Evolutionary conservation across 2,113 vertebrate species (phyloP).

Genomic region (Salvelinus namaycush): DNA sequence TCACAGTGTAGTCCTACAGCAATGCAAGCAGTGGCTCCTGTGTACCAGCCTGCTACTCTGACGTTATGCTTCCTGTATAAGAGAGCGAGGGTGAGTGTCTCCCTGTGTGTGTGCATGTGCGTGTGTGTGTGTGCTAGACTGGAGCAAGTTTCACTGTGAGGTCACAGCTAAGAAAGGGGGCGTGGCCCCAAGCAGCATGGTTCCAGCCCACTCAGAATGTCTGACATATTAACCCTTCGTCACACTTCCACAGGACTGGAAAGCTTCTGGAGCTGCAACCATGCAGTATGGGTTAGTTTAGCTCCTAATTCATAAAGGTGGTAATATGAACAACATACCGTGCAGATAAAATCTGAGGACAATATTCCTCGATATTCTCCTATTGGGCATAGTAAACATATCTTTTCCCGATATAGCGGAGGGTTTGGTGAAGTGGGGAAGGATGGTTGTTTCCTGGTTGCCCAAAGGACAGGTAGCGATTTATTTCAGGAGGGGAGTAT

Average conservation of each 20-base stretch:
- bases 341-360: no score
- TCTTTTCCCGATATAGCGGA: no score
- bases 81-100: constrained; percentile 9
- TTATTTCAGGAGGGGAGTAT: no score
- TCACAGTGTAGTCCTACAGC: background rate
- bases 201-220: background rate
- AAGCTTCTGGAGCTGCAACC: no score
- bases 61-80: constrained; percentile 2
- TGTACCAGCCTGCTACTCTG: background rate
- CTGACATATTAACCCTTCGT: background rate
- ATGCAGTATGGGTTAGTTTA: no score
- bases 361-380: no score
- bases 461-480: no score
- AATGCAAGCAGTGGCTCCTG: background rate
- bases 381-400: no score
- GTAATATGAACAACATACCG: no score
- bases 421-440: no score
- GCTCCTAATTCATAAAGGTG: no score
- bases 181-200: background rate
- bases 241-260: background rate
- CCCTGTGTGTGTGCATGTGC: constrained; percentile 8
- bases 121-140: constrained; percentile 7
- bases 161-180: constrained; percentile 37
- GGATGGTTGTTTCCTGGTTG: no score
- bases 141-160: constrained; percentile 30